Base-by-base conservation (phyloP, 2,113 vertebrate genomes). In the Caretta caretta region DNA sequence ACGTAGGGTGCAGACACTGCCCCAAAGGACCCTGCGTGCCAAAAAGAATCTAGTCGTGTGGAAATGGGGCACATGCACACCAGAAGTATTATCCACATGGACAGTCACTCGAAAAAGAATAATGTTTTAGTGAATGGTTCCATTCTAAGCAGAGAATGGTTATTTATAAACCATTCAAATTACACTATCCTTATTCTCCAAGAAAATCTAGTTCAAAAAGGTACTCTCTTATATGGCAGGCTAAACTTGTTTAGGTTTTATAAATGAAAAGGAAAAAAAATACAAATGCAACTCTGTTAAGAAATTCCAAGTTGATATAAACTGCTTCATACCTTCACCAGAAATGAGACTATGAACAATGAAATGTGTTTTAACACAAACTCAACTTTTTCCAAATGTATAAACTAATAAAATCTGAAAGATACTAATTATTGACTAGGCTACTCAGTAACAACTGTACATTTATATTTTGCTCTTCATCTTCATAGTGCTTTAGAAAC, bases 51-150 rank as follows among this genome's bases (percentile, higher is more conserved):
- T n/a, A 25, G 24, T 76, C 22, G 27, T 27, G 38, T 10, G 11
- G 75, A 35, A 81, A 93, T 86, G 96, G 90, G 88, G 93, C 16
- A 51, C 95, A 97, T 29, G 79, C 50, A 89, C 96, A 89, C 82
- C 46, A 91, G 81, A 16, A 93, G 80, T 38, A 51, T 89, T 92
- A 91, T 94, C 96, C 93, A 93, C 13, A 83, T 42, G 91, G 84
- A 96, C 88, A 76, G 81, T 85, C 90, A 89, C 91, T 92, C 87
- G 72, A 97, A 96, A 96, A 54, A 10, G 65, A 19, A 69, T n/a
- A 12, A 92, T 84, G 69, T 95, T 97, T 94, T 86, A 81, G 92
- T 59, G 19, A 94, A 83, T 51, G 84, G 96, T 82, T 91, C 83
- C 83, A 87, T 42, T 69, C 69, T 86, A 92, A 93, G 91, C 97